Conservation (phyloP, 2,797 vertebrate genomes). For the Eutrigla gurnardus region DNA sequence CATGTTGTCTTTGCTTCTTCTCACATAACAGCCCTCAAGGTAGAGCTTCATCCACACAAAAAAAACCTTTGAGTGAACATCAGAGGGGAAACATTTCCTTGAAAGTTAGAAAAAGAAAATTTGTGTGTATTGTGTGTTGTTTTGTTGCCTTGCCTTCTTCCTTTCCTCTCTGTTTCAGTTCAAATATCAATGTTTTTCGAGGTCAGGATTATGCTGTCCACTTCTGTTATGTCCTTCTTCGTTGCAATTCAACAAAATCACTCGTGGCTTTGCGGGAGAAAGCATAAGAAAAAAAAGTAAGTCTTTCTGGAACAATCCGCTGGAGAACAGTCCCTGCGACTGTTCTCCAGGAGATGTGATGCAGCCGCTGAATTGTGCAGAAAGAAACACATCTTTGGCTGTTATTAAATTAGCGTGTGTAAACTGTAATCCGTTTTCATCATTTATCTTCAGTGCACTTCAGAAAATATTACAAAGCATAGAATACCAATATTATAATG, state of each 20-base stretch:
- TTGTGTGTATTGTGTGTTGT: not conserved
- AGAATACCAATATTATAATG: not conserved
- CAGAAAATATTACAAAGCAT: constrained; percentile 1
- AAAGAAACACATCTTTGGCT: not conserved
- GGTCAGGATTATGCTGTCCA: not conserved
- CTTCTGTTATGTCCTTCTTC: constrained; percentile 5
- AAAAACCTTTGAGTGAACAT: constrained; percentile 35
- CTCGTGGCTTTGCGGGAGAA: constrained; percentile 14
- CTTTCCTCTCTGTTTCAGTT: not conserved
- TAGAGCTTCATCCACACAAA: constrained; percentile 2
- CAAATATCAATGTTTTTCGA: constrained; percentile 4
- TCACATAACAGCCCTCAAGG: constrained; percentile 19
- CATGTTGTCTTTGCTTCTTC: constrained; percentile 23
- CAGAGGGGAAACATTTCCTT: constrained; percentile 12
- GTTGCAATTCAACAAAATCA: constrained; percentile 6
- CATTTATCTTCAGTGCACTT: not conserved
- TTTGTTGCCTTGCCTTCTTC: not conserved
- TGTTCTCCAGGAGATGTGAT: not conserved
- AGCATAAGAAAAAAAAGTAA: constrained; percentile 1
- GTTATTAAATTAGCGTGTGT: not conserved
- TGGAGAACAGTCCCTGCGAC: not conserved
- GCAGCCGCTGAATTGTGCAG: not conserved
- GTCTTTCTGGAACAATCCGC: constrained; percentile 6
- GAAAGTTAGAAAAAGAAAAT: constrained; percentile 5
- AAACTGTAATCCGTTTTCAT: not conserved